Conservation (phyloP, 2,888 invertebrate species). For the Germaria angustata region DNA sequence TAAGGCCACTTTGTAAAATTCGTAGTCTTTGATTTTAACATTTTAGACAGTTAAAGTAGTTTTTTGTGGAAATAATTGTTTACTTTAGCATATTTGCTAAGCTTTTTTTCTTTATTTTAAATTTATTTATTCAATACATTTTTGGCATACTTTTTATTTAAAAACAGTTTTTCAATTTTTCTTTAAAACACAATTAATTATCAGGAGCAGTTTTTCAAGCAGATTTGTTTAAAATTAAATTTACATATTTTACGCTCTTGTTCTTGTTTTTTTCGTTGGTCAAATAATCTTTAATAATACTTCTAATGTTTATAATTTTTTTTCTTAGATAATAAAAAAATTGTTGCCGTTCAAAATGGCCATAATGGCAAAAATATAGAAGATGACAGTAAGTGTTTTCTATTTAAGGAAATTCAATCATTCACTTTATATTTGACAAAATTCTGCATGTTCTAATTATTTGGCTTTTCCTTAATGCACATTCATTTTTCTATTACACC, state of each 20-base stretch:
- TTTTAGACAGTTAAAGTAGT: constrained; percentile 43
- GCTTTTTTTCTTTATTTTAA: too few relatives aligned
- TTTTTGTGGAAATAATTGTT: background rate
- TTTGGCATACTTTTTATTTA: constrained; percentile 36
- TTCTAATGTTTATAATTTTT: constrained; percentile 36
- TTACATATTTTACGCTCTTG: background rate
- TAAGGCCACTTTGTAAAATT: too few relatives aligned
- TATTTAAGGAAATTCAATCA: constrained; percentile 11
- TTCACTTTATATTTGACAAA: background rate
- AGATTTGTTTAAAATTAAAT: too few relatives aligned
- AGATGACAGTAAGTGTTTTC: constrained; percentile 77
- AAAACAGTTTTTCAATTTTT: background rate
- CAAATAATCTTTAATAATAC: constrained; percentile 1
- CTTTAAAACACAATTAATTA: background rate
- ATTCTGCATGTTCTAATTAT: constrained; percentile 25
- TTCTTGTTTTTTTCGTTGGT: too few relatives aligned
- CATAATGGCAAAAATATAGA: constrained; percentile 78
- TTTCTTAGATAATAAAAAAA: constrained; percentile 79
- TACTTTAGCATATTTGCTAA: constrained; percentile 11
- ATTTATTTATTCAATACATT: constrained; percentile 1
- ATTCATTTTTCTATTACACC: background rate
- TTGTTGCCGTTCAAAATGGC: constrained; percentile 78
- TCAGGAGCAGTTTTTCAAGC: background rate
- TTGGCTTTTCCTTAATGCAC: background rate
- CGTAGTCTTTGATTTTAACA: too few relatives aligned